phyloP scores from a whole-genome alignment of 2,888 invertebrate genomes.

The Aphidius colemani region DNA sequence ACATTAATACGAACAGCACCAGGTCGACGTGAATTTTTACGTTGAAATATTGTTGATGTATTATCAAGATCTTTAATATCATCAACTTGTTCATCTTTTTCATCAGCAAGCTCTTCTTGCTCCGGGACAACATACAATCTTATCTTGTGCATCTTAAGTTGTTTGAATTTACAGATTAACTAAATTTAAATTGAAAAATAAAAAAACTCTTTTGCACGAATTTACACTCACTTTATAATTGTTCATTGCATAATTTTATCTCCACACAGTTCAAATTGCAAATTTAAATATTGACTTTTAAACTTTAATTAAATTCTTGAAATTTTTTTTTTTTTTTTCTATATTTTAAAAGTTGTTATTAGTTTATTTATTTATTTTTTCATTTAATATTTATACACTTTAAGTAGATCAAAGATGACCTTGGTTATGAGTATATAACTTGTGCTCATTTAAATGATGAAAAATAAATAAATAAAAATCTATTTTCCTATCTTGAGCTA shows the following conservation, averaged over 20 bases:
- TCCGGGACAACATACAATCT: constrained; percentile 46
- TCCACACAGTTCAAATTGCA: not conserved
- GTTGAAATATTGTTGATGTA: constrained; percentile 36
- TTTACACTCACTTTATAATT: constrained; percentile 1
- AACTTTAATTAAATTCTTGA: not conserved
- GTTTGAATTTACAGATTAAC: not conserved
- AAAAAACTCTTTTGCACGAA: not conserved
- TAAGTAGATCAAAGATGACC: no score
- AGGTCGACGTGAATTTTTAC: constrained; percentile 44
- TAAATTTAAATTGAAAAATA: not conserved
- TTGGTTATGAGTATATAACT: no score
- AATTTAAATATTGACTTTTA: no score
- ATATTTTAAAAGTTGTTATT: not conserved
- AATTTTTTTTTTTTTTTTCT: not conserved
- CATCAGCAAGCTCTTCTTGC: constrained; percentile 39
- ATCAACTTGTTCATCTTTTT: constrained; percentile 15
- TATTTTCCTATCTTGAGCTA: no score
- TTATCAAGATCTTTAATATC: constrained; percentile 38
- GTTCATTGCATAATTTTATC: not conserved
- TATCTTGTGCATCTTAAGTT: constrained; percentile 43
- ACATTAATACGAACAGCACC: constrained; percentile 39
- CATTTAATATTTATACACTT: not conserved
- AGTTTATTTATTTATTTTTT: not conserved
- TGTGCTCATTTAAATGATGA: no score
- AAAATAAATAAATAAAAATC: no score